Conservation (phyloP, 2,113 vertebrate species). For the Spea multiplicata region DNA sequence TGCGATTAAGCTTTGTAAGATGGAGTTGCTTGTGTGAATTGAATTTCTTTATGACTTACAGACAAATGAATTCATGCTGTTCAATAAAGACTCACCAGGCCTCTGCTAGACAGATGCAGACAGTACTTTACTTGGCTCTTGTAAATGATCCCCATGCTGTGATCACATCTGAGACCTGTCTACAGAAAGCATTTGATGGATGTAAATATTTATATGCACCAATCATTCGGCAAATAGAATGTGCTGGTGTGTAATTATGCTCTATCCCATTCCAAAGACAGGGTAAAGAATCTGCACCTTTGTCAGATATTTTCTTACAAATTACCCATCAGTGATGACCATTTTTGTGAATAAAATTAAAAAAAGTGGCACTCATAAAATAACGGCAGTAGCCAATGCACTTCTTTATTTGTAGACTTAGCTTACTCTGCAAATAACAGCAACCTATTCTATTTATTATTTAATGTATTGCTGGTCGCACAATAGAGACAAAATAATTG, state of each 20-base stretch:
- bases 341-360: neutral
- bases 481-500: no score
- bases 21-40: constrained; percentile 5
- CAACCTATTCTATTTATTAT: no score
- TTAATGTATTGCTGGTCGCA: no score
- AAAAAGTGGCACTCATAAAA: no score
- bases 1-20: neutral
- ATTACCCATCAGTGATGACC: neutral
- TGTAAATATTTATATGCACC: constrained; percentile 36
- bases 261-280: neutral
- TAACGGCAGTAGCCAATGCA: no score
- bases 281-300: neutral
- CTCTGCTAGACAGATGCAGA: constrained; percentile 31
- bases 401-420: no score
- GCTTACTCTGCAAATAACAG: no score
- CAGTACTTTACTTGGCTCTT: constrained; percentile 19
- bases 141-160: constrained; percentile 36
- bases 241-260: neutral
- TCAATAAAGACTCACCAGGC: constrained; percentile 35
- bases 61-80: constrained; percentile 27
- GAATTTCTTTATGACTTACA: constrained; percentile 22
- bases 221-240: constrained; percentile 22
- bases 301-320: neutral
- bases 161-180: constrained; percentile 38
- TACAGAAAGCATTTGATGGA: constrained; percentile 32